A percentile compares a stretch with the other conserved stretches of the same genome.
phyloP scores from a whole-genome alignment of 2,888 invertebrate species.

The Busseola fusca region DNA sequence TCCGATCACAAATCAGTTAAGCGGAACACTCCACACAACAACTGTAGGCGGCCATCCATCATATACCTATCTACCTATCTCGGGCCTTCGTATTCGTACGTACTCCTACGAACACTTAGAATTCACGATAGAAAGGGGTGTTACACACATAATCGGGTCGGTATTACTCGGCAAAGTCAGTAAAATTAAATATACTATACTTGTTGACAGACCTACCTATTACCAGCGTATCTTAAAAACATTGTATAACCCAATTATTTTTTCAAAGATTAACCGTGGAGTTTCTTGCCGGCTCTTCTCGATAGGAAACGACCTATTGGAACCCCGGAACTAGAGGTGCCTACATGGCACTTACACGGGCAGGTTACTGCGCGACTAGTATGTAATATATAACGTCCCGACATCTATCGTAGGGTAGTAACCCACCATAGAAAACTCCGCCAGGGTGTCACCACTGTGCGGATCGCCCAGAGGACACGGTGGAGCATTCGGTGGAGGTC shows the following conservation, averaged over 20 bases:
- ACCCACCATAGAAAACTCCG: not conserved
- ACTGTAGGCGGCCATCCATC: constrained; percentile 58
- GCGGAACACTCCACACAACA: constrained; percentile 59
- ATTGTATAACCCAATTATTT: not conserved
- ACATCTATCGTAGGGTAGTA: not conserved
- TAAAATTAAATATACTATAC: not conserved
- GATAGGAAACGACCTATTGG: not conserved
- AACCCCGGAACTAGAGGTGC: not conserved
- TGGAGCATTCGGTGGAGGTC: too few species aligned
- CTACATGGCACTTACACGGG: too few species aligned
- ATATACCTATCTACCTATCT: constrained; percentile 20
- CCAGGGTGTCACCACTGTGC: too few species aligned
- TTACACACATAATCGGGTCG: not conserved
- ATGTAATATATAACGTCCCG: not conserved
- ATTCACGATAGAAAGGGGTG: constrained; percentile 48
- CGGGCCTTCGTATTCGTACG: constrained; percentile 40
- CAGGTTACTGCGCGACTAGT: not conserved
- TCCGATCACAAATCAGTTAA: constrained; percentile 66
- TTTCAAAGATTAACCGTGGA: not conserved
- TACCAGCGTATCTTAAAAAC: not conserved
- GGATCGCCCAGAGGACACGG: too few species aligned
- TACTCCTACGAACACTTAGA: constrained; percentile 35
- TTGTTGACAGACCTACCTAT: not conserved
- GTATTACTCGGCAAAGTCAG: not conserved
- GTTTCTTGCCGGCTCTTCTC: not conserved